Conservation (phyloP, 2,113 vertebrate genomes). For the Machaerirhynchus nigripectus region DNA sequence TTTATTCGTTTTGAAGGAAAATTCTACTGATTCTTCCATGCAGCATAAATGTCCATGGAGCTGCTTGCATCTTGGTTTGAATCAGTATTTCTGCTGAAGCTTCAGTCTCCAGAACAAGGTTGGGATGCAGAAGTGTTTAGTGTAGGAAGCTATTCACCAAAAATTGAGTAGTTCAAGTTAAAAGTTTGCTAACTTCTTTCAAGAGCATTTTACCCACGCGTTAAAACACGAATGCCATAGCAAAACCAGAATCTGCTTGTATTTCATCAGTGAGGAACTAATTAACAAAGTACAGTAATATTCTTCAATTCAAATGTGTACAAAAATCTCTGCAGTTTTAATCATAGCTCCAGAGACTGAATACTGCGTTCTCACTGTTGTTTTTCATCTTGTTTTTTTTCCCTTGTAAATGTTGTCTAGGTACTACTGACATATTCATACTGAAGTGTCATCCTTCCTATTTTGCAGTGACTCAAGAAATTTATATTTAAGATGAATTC, state of each 20-base stretch:
- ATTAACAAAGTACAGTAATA: not conserved
- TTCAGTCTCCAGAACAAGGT: not conserved
- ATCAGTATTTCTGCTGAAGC: not conserved
- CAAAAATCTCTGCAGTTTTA: not conserved
- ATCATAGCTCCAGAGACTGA: not conserved
- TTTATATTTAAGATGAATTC: not conserved
- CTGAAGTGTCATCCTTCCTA: not conserved
- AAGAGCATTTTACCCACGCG: rapidly evolving
- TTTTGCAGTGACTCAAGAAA: not conserved
- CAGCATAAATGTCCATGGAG: not conserved
- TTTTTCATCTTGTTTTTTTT: not conserved
- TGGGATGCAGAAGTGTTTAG: not conserved
- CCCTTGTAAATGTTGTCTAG: not conserved
- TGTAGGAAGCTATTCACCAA: not conserved
- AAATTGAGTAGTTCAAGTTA: not conserved
- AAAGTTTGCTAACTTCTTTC: not conserved
- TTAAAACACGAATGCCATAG: not conserved
- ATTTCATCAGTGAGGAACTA: not conserved
- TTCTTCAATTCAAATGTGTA: not conserved
- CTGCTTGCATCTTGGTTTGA: not conserved
- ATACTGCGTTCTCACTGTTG: not conserved
- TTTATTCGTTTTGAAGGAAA: not conserved
- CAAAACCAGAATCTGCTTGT: not conserved
- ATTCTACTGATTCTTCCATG: not conserved
- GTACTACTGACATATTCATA: not conserved